These are phyloP conservation scores for Odontocolon sp. DNA, from an alignment of 2,888 invertebrate genomes.

Conservation along the genomic window DNA sequence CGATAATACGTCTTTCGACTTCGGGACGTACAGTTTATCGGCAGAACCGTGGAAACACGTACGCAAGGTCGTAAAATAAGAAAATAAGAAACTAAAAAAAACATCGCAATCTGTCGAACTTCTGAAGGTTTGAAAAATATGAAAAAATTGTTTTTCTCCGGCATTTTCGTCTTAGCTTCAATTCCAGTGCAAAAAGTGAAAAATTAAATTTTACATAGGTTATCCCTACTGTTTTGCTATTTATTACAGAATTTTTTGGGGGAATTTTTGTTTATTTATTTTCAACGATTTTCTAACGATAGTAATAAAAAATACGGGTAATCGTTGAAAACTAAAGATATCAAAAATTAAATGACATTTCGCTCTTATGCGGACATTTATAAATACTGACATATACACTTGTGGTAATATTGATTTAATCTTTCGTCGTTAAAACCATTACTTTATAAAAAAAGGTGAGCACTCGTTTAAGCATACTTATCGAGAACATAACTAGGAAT, in stretches of 20 bases:
- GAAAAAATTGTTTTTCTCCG: constrained; percentile 1
- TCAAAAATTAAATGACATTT: neutral
- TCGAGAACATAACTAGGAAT: too few species aligned
- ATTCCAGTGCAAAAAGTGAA: neutral
- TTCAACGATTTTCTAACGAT: neutral
- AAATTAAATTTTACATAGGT: neutral
- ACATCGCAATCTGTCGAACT: constrained; percentile 9
- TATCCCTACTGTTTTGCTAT: neutral
- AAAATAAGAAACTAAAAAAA: constrained; percentile 29
- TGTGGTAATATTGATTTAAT: neutral
- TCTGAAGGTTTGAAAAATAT: constrained; percentile 11
- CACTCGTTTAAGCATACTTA: too few species aligned
- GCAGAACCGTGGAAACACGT: constrained; percentile 25
- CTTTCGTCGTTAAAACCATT: neutral
- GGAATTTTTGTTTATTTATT: neutral
- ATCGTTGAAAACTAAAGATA: constrained; percentile 1
- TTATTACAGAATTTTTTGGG: neutral
- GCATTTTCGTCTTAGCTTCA: constrained; percentile 3
- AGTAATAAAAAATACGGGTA: neutral
- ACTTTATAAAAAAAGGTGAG: neutral
- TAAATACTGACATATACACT: neutral
- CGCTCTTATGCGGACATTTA: neutral
- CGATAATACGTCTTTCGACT: constrained; percentile 62
- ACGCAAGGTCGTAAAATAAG: constrained; percentile 43
- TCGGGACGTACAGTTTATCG: constrained; percentile 46